Evolutionary conservation across 2,888 invertebrate species (phyloP).

Genomic region (Epistrophe grossulariae): DNA sequence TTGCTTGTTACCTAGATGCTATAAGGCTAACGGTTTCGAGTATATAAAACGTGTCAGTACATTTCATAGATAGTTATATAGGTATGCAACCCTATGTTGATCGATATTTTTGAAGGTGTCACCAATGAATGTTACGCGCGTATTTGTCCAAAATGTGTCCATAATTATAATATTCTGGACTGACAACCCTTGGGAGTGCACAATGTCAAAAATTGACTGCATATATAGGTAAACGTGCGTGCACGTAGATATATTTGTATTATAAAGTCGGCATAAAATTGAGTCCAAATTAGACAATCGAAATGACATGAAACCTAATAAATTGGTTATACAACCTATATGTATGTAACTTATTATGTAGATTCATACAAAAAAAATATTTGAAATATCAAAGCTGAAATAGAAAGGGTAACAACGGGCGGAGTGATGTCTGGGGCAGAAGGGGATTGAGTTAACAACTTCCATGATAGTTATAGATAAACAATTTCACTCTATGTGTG

Average conservation of each 20-base stretch:
- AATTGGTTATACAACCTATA: not conserved
- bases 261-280: not conserved
- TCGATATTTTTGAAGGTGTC: conserved; percentile 15
- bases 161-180: not conserved
- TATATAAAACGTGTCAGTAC: not conserved
- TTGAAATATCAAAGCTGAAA: no score
- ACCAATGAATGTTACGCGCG: not conserved
- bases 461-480: no score
- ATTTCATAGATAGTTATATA: no score
- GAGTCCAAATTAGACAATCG: not conserved
- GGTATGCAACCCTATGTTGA: not conserved
- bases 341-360: no score
- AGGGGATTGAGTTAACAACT: no score
- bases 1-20: conserved; percentile 20
- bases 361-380: no score
- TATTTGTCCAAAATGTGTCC: not conserved
- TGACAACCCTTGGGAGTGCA: not conserved
- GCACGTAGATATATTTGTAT: not conserved
- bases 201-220: not conserved
- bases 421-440: no score
- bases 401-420: no score
- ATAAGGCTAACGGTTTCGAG: conserved; percentile 1
- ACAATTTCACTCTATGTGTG: no score
- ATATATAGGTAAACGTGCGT: not conserved
- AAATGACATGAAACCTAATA: not conserved